Evolutionary conservation across 2,113 vertebrate genomes (phyloP).

Genomic region (Dendropsophus ebraccatus): DNA sequence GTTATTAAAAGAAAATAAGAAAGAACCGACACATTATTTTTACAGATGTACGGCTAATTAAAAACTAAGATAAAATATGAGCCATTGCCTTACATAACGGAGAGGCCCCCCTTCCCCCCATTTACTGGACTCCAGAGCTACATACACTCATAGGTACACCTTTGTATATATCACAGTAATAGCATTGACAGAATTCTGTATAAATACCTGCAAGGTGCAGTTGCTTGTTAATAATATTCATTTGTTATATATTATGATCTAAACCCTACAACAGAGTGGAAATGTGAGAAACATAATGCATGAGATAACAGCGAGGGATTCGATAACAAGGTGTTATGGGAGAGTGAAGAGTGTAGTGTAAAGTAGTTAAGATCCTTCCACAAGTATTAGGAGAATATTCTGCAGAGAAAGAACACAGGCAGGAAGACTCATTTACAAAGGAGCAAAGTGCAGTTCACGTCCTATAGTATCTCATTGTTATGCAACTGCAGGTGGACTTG

Average conservation of each 20-base stretch:
- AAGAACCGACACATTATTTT: no score
- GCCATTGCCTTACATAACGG: no score
- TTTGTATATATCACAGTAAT: neutral
- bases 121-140: neutral
- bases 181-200: neutral
- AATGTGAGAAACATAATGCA: slow-evolving; percentile 12
- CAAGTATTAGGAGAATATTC: neutral
- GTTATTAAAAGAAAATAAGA: no score
- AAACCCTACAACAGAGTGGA: neutral
- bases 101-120: neutral
- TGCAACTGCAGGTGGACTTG: neutral
- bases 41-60: no score
- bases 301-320: neutral
- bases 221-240: slow-evolving; percentile 1
- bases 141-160: neutral
- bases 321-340: slow-evolving; percentile 10
- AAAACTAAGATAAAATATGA: no score
- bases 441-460: neutral
- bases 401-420: neutral
- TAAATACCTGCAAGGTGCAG: neutral
- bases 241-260: neutral
- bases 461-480: neutral
- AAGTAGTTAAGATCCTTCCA: neutral
- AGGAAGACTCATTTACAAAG: neutral
- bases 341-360: neutral